Conservation (phyloP, 1,140 invertebrate genomes). For the Achroia grisella region DNA sequence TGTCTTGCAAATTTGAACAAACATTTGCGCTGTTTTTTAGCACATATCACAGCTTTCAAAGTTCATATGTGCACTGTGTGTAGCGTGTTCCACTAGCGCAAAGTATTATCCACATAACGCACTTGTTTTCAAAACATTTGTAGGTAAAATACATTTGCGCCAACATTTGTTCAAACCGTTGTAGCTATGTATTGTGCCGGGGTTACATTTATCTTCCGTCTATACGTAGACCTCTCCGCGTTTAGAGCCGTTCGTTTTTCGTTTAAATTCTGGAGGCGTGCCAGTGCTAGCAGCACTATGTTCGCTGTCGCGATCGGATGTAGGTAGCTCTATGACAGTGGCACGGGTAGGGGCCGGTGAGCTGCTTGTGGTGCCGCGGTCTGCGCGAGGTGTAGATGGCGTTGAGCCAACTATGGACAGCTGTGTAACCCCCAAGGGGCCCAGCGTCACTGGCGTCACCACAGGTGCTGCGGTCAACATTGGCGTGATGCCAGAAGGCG, state of each 20-base stretch:
- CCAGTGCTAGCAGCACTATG: constrained; percentile 35
- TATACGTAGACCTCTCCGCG: constrained; percentile 75
- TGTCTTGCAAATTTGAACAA: too few species aligned
- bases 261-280: constrained; percentile 37
- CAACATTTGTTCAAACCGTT: too few species aligned
- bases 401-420: constrained; percentile 60
- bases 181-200: too few species aligned
- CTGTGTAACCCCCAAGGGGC: constrained; percentile 62
- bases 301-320: constrained; percentile 51
- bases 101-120: too few species aligned
- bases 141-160: too few species aligned
- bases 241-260: constrained; percentile 61
- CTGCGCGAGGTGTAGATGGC: constrained; percentile 49
- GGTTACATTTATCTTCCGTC: constrained; percentile 1
- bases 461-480: constrained; percentile 75
- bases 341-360: constrained; percentile 36
- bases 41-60: too few species aligned
- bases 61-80: too few species aligned
- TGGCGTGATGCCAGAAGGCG: constrained; percentile 76
- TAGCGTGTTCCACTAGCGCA: too few species aligned
- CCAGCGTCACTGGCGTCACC: constrained; percentile 68
- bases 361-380: constrained; percentile 32
- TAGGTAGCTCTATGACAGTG: constrained; percentile 46
- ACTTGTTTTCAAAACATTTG: too few species aligned
- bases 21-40: too few species aligned